Percentiles rank a stretch among this genome's conserved stretches.
These are phyloP conservation scores for Tuberolachnus salignus DNA, from an alignment of 2,888 invertebrate genomes.

Conservation along the genomic window DNA sequence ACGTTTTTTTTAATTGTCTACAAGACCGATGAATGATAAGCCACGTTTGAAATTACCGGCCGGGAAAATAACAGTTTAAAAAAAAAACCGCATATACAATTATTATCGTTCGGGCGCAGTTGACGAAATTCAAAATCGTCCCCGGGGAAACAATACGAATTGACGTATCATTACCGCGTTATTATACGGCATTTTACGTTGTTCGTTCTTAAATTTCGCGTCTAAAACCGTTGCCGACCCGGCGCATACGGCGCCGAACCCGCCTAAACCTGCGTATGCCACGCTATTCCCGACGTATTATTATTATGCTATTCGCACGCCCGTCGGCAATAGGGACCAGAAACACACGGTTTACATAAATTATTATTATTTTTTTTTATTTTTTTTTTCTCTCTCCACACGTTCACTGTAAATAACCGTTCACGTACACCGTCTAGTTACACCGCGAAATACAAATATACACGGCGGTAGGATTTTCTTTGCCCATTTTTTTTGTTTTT, in stretches of 20 bases:
- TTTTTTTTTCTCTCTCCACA: neutral
- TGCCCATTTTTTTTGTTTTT: too few relatives aligned
- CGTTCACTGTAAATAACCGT: too few relatives aligned
- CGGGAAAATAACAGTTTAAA: too few relatives aligned
- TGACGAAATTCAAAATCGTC: neutral
- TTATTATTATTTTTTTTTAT: neutral
- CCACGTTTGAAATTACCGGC: slow-evolving; percentile 16
- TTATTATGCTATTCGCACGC: neutral
- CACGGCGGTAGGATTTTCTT: neutral
- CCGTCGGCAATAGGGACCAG: neutral
- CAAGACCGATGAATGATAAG: slow-evolving; percentile 13
- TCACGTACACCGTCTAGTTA: neutral
- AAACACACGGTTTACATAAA: neutral
- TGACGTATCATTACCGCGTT: too few relatives aligned
- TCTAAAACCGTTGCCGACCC: too few relatives aligned
- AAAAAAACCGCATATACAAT: too few relatives aligned
- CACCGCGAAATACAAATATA: neutral
- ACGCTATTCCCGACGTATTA: neutral
- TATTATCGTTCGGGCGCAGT: neutral
- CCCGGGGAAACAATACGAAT: neutral
- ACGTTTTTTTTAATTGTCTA: slow-evolving; percentile 22
- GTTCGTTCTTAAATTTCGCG: too few relatives aligned
- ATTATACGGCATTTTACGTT: too few relatives aligned
- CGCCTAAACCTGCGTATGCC: too few relatives aligned
- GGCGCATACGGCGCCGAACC: neutral